Evolutionary conservation across 2,113 vertebrate genomes (phyloP), one percentile per base, ranked within the genome.

Genomic region (Carlito syrichta): DNA sequence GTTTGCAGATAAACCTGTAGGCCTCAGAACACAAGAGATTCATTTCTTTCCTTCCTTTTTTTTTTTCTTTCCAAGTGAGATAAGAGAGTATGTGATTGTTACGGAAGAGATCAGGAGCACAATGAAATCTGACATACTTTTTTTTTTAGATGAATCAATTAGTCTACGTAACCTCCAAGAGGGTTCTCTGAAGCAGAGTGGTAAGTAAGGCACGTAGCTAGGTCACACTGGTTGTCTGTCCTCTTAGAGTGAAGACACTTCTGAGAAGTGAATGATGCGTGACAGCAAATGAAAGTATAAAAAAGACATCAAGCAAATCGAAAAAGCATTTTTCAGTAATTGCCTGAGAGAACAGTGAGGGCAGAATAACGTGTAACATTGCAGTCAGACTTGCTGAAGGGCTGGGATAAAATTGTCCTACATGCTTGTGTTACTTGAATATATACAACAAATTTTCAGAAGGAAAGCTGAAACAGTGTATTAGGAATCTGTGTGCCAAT

Each of bases 271-370:
- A 94, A 90, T 71, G 68, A 85, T 77, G 27, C 32, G 38, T 84
- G 22, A 76, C 30, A 92, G n/a, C 8, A 90, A 93, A 86, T 66
- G 16, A 69, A 92, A 87, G 35, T 68, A 38, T 92, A 69, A 79
- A 91, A 74, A 76, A 4, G 4, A 86, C 2, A 1, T 45, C 40
- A 86, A 91, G 45, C n/a, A 91, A 92, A 86, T 52, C 91, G n/a
- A 90, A 92, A 83, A 76, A 54, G 20, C 40, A 86, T 50, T 94
- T 92, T 94, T 93, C 4, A 58, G 32, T 94, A 81, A 73, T 69
- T 78, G 38, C 52, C 81, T 82, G 38, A 92, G 48, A 88, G 22
- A 96, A 81, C 2, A 54, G 6, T 3, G 23, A 91, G 4, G 35
- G 12, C 52, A 1, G 20, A 93, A 69, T 54, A 86, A 58, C 17